phyloP scores from a whole-genome alignment of 2,113 vertebrate genomes.

The Acrocephalus kingi region DNA sequence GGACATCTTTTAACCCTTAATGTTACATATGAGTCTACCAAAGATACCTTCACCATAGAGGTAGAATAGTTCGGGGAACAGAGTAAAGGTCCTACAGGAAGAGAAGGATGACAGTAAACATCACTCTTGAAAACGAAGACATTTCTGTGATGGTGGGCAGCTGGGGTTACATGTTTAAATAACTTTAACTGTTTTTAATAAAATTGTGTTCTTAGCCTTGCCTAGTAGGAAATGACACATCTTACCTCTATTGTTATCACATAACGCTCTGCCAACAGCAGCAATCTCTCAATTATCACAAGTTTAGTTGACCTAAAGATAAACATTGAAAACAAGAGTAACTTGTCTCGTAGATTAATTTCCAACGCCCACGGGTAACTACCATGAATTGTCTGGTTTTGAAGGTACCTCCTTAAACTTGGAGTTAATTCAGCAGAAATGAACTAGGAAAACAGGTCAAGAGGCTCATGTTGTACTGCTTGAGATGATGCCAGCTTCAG shows the following conservation, averaged over 20 bases:
- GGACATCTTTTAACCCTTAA: too few relatives aligned
- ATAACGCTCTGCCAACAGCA: slow-evolving; percentile 95
- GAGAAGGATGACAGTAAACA: background rate
- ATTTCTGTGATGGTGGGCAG: background rate
- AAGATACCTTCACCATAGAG: too few relatives aligned
- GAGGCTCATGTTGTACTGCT: background rate
- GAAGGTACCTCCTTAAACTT: background rate
- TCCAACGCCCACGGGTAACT: background rate
- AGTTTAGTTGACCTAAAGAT: slow-evolving; percentile 92
- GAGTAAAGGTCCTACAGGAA: slow-evolving; percentile 90
- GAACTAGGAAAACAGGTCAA: background rate
- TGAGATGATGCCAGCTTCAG: background rate
- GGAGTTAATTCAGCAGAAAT: background rate
- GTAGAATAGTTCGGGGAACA: slow-evolving; percentile 98
- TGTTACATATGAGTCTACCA: too few relatives aligned
- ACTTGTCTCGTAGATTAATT: background rate
- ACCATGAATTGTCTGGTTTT: background rate
- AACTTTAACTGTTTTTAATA: background rate
- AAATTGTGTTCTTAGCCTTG: background rate
- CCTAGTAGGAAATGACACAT: background rate
- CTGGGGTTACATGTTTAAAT: background rate
- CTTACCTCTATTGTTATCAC: slow-evolving; percentile 98
- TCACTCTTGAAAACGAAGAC: background rate
- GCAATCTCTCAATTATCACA: slow-evolving; percentile 95
- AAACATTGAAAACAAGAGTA: slow-evolving; percentile 35